Evolutionary conservation across 2,888 invertebrate genomes (phyloP).

Genomic region (Rhingia campestris): DNA sequence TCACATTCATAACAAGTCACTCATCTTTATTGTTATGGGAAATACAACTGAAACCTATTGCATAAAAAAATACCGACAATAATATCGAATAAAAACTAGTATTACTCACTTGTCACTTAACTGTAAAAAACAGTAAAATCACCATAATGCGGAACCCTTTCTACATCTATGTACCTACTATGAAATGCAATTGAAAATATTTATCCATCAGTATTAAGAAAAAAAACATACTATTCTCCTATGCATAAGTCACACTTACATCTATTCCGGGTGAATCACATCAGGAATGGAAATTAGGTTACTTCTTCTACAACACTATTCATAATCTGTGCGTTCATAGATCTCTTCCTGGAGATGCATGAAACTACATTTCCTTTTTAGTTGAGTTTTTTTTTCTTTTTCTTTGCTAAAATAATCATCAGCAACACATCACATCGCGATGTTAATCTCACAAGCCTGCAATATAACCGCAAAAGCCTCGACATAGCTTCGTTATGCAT

Average conservation of each 20-base stretch:
- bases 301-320: conserved; percentile 39
- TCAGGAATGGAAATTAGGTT: conserved; percentile 60
- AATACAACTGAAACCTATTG: too few relatives aligned
- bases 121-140: too few relatives aligned
- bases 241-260: neutral
- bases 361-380: conserved; percentile 57
- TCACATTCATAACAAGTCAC: too few relatives aligned
- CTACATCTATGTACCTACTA: too few relatives aligned
- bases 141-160: too few relatives aligned
- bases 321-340: conserved; percentile 36
- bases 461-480: conserved; percentile 40
- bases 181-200: too few relatives aligned
- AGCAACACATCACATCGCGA: conserved; percentile 74
- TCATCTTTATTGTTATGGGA: too few relatives aligned
- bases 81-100: too few relatives aligned
- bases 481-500: conserved; percentile 42
- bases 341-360: conserved; percentile 60
- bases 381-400: conserved; percentile 35
- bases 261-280: conserved; percentile 28
- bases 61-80: too few relatives aligned
- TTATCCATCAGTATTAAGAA: too few relatives aligned
- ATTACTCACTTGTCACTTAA: too few relatives aligned
- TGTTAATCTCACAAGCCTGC: conserved; percentile 61
- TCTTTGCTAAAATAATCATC: conserved; percentile 75
- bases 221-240: neutral